These are phyloP conservation scores for Orthonyx spaldingii DNA, from an alignment of 2,113 vertebrate genomes.

Conservation along the genomic window DNA sequence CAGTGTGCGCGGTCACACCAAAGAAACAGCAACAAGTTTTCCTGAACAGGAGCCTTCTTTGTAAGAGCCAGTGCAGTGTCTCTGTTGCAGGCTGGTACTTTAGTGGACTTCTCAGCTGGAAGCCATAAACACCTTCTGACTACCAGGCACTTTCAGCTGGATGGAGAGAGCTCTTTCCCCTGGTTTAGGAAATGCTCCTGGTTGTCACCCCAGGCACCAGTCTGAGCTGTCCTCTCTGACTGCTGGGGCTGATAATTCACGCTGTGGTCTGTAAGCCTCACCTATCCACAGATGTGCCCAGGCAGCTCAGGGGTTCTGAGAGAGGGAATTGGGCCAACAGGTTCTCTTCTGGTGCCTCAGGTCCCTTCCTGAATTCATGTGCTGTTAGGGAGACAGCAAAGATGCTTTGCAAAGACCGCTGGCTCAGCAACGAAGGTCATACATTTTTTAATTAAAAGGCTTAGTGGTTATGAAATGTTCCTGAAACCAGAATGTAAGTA, in stretches of 20 bases:
- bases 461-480: background rate
- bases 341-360: background rate
- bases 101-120: background rate
- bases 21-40: background rate
- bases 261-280: background rate
- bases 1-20: background rate
- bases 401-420: background rate
- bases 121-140: background rate
- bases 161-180: background rate
- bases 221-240: background rate
- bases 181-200: background rate
- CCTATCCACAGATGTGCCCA: background rate
- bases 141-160: background rate
- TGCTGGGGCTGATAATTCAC: background rate
- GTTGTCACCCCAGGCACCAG: background rate
- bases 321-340: rapidly evolving
- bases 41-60: background rate
- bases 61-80: background rate
- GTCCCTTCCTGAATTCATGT: background rate
- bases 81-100: background rate
- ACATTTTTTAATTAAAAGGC: background rate
- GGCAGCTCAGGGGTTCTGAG: background rate
- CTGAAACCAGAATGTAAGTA: background rate
- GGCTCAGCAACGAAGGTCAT: background rate
- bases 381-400: background rate